Conservation (phyloP, 2,888 invertebrate species). For the Folsomia manolachei region DNA sequence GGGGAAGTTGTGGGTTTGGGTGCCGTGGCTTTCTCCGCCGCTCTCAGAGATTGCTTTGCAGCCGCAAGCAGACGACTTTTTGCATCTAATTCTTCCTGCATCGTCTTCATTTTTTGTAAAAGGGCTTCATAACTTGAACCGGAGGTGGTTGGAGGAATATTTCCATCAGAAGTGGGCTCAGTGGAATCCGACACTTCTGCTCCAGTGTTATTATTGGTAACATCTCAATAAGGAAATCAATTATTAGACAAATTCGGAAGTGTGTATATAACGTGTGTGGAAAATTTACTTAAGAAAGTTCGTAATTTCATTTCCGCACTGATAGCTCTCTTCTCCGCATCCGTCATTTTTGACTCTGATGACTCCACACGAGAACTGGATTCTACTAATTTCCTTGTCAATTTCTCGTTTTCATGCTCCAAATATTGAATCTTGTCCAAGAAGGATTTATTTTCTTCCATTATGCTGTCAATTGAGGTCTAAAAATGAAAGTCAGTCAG, state of each 20-base stretch:
- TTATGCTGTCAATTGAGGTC: conserved; percentile 41
- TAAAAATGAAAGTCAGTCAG: too few species aligned
- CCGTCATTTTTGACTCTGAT: conserved; percentile 36
- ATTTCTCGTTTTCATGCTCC: conserved; percentile 45
- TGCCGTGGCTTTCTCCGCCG: conserved; percentile 21
- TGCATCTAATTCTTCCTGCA: conserved; percentile 32
- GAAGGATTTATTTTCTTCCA: conserved; percentile 44
- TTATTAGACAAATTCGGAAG: too few species aligned
- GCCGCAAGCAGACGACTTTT: conserved; percentile 25
- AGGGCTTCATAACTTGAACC: conserved; percentile 25
- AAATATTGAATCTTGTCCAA: conserved; percentile 43
- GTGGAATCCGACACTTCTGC: background rate
- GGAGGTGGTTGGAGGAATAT: background rate
- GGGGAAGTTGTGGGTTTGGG: conserved; percentile 7
- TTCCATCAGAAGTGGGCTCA: too few species aligned
- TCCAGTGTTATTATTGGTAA: background rate
- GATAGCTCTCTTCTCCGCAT: conserved; percentile 46
- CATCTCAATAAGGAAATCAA: background rate
- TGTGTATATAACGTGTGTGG: too few species aligned
- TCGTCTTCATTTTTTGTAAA: conserved; percentile 23
- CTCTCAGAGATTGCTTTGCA: conserved; percentile 31
- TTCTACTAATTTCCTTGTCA: conserved; percentile 40
- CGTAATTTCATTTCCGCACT: conserved; percentile 48
- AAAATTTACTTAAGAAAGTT: conserved; percentile 40
- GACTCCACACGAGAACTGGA: conserved; percentile 37